Base-by-base conservation (phyloP, 30 jellyfish, hydroid and myxozoan species). In the Pseudorhiza aurosa region DNA sequence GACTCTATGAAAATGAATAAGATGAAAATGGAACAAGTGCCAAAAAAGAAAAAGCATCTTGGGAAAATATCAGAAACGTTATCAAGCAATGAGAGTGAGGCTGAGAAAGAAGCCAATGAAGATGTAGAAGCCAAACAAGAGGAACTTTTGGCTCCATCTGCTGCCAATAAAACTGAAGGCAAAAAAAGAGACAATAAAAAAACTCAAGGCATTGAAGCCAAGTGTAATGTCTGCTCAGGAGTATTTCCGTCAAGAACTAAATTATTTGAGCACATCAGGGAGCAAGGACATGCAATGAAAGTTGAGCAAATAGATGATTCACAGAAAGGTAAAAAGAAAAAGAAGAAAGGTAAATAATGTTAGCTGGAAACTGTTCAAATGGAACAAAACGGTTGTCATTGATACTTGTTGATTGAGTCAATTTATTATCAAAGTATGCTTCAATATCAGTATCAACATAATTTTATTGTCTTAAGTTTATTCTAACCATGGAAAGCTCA, bases 171-270 rank as follows among this genome's bases (percentile, higher is more conserved):
- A 14, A 19, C 27, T 8, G 57, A 47, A 8, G 45, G 2, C n/a
- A 35, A 63, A 27, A 25, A 15, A 26, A 50, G 50, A 24, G 68
- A n/a, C 27, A 24, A 22, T 2, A 27, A 26, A 15, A 39, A 46
- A 2, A 33, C 22, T 0, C 59, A 27, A 18, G 87, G 87, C 0
- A 47, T 44, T 18, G 87, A 70, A 29, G 68, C 76, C 9, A 81
- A 58, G 36, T 92, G 98, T 55, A 81, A 72, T 57, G 90, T 75
- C 21, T 92, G 98, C 30, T 18, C 80, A 14, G 58, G 68, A 22
- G 44, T 22, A 1, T 92, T 85, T 64, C 81, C 95, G 12, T 87
- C 98, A 24, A 44, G 96, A 58, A 92, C 83, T 46, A 92, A 92
- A 80, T 51, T 92, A 27, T 92, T 92, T 65, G 75, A 56, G 49